phyloP scores from a whole-genome alignment of 35 echinoderm and acorn worm species.

The Patiria miniata region DNA sequence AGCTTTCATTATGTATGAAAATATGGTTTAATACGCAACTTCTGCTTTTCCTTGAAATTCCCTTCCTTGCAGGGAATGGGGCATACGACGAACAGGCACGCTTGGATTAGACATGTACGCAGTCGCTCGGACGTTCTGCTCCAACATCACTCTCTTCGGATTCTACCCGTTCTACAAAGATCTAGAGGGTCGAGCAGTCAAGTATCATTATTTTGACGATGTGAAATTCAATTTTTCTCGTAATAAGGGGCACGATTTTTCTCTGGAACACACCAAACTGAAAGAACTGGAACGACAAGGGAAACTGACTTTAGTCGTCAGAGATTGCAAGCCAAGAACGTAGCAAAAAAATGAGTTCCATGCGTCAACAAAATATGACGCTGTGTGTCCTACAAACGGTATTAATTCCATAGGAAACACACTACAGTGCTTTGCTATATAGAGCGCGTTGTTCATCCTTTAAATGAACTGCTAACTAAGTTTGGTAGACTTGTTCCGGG shows the following conservation, averaged over 20 bases:
- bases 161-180: conserved; percentile 41
- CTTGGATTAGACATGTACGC: background rate
- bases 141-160: conserved; percentile 16
- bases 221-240: background rate
- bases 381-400: too few relatives aligned
- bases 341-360: too few relatives aligned
- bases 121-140: conserved; percentile 23
- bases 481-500: too few relatives aligned
- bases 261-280: background rate
- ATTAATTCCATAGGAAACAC: too few relatives aligned
- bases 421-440: too few relatives aligned
- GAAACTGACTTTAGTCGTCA: background rate
- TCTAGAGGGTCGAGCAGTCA: background rate
- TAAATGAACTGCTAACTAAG: too few relatives aligned
- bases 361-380: too few relatives aligned
- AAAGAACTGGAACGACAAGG: background rate
- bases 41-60: too few relatives aligned
- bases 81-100: background rate
- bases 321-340: background rate
- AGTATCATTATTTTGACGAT: conserved; percentile 41
- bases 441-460: too few relatives aligned
- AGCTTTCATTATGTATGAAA: too few relatives aligned
- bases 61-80: conserved; percentile 1
- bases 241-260: background rate
- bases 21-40: too few relatives aligned